Conservation (phyloP, 2,113 vertebrate genomes). For the Vimba vimba region DNA sequence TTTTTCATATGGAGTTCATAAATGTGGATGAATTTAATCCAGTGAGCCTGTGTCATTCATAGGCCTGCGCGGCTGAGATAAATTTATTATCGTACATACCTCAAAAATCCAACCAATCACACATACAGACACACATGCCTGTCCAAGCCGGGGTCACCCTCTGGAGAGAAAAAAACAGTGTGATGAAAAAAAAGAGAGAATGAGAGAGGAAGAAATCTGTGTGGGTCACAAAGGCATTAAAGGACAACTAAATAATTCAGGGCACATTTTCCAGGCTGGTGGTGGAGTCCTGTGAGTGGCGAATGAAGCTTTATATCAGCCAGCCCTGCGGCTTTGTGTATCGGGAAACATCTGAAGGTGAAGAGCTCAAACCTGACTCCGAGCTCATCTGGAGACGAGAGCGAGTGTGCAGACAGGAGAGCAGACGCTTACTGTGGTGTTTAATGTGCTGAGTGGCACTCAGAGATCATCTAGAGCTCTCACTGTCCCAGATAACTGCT, state of each 20-base stretch:
- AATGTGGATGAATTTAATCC: slow-evolving; percentile 19
- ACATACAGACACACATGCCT: neutral
- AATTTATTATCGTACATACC: neutral
- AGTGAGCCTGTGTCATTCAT: neutral
- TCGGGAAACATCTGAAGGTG: slow-evolving; percentile 40
- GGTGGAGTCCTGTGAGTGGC: neutral
- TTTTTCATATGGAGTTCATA: slow-evolving; percentile 17
- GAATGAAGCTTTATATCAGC: slow-evolving; percentile 40
- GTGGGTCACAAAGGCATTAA: slow-evolving; percentile 48
- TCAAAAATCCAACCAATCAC: slow-evolving; percentile 11
- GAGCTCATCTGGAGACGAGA: slow-evolving; percentile 24
- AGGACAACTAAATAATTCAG: slow-evolving; percentile 61
- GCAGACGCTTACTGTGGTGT: neutral
- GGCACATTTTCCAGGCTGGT: slow-evolving; percentile 37
- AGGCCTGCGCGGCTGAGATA: slow-evolving; percentile 10
- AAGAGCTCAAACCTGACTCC: slow-evolving; percentile 33
- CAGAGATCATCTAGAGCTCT: slow-evolving; percentile 24
- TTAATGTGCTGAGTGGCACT: slow-evolving; percentile 30
- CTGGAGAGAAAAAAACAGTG: slow-evolving; percentile 6
- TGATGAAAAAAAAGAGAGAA: neutral
- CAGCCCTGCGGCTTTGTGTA: slow-evolving; percentile 24
- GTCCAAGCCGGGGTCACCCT: slow-evolving; percentile 11
- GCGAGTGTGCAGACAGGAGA: slow-evolving; percentile 16
- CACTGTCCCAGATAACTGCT: slow-evolving; percentile 25
- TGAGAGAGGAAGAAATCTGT: slow-evolving; percentile 11